Percentiles rank a stretch among this genome's conserved stretches.
Evolutionary conservation across 2,113 vertebrate species (phyloP).

Genomic region (Rhabdomys dilectus): DNA sequence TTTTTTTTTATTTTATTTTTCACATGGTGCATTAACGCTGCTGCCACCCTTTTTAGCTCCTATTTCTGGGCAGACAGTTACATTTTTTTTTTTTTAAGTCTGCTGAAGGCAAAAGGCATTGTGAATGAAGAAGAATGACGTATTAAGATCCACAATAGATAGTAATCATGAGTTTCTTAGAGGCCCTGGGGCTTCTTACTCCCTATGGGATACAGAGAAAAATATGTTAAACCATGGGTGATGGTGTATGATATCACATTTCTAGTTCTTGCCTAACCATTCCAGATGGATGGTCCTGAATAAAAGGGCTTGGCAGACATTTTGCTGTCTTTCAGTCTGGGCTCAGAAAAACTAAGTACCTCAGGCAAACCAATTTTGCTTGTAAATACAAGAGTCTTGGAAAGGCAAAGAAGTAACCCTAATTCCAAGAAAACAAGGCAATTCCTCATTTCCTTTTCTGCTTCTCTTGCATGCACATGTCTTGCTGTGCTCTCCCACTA

Average conservation of each 20-base stretch:
- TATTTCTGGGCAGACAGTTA: constrained; percentile 75
- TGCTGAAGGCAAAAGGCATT: constrained; percentile 65
- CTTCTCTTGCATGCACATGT: constrained; percentile 75
- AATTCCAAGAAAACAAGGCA: background rate
- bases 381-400: constrained; percentile 13
- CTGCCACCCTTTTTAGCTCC: constrained; percentile 79
- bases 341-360: constrained; percentile 25
- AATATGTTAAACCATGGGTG: background rate
- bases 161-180: background rate
- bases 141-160: fast-evolving
- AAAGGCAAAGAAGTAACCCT: constrained; percentile 27
- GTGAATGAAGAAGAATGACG: constrained; percentile 13
- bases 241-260: background rate
- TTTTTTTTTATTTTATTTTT: constrained; percentile 81
- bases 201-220: background rate
- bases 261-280: constrained; percentile 41
- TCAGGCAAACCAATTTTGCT: constrained; percentile 45
- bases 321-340: constrained; percentile 55
- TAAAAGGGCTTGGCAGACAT: background rate
- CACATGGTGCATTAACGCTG: constrained; percentile 86
- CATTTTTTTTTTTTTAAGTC: constrained; percentile 75
- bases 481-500: constrained; percentile 60
- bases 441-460: constrained; percentile 52
- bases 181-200: constrained; percentile 46
- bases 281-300: background rate